A percentile compares a stretch with the other conserved stretches of the same genome.
Evolutionary conservation across 2,113 vertebrate genomes (phyloP).

Genomic region (Taxidea taxus): DNA sequence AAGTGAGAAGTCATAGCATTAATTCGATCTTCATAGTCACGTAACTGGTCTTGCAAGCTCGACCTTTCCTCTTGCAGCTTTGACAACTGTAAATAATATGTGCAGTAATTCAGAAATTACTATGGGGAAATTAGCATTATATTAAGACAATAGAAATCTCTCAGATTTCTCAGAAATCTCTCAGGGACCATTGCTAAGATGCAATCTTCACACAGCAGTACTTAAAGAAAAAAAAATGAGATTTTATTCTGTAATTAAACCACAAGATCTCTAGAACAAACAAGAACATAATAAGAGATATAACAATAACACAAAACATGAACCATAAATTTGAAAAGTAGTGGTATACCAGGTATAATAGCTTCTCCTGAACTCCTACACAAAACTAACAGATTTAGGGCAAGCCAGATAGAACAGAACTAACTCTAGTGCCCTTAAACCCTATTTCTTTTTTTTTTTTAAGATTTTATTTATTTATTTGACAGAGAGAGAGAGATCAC

Average conservation of each 20-base stretch:
- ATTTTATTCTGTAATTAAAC: neutral
- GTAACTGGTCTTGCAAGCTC: constrained; percentile 82
- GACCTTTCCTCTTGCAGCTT: constrained; percentile 83
- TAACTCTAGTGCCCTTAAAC: neutral
- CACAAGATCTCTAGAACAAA: neutral
- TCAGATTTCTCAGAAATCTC: neutral
- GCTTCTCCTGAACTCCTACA: neutral
- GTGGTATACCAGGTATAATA: neutral
- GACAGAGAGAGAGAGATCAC: too few species aligned
- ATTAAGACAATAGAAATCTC: neutral
- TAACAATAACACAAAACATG: neutral
- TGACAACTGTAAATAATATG: constrained; percentile 83
- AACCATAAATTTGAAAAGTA: neutral
- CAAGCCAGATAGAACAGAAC: neutral
- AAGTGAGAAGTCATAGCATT: constrained; percentile 82
- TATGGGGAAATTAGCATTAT: neutral
- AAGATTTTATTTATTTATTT: too few species aligned
- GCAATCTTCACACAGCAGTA: neutral
- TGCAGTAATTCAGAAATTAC: neutral
- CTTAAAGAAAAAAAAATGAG: neutral
- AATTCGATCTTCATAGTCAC: constrained; percentile 82
- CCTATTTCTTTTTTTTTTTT: neutral
- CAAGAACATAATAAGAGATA: neutral
- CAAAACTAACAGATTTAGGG: neutral
- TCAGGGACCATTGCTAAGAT: neutral